phyloP scores from a whole-genome alignment of 2,797 vertebrate species.

The Anguilla megastoma region DNA sequence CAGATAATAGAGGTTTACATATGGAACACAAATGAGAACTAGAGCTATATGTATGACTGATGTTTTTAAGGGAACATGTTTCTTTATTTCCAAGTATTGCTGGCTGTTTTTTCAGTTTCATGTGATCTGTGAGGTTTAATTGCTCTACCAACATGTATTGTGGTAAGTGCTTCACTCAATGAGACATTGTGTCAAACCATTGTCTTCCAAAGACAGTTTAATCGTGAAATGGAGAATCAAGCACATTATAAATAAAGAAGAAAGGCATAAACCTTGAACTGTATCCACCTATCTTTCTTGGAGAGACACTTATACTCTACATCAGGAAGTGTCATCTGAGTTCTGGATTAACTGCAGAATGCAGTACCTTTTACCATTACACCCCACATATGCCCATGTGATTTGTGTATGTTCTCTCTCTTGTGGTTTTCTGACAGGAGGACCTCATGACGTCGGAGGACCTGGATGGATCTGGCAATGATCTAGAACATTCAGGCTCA shows the following conservation, averaged over 20 bases:
- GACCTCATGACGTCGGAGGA: slow-evolving; percentile 31
- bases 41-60: not conserved
- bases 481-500: slow-evolving; percentile 44
- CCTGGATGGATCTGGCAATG: slow-evolving; percentile 45
- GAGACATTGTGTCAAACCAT: not conserved
- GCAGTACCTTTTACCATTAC: not conserved
- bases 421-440: not conserved
- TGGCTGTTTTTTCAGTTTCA: not conserved
- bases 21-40: not conserved
- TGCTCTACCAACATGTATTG: not conserved
- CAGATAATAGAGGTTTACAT: not conserved
- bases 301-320: not conserved
- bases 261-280: not conserved
- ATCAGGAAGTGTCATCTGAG: not conserved
- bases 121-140: not conserved
- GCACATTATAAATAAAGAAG: not conserved
- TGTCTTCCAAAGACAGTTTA: not conserved
- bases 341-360: not conserved
- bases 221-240: not conserved
- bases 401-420: not conserved
- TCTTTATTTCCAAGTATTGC: not conserved
- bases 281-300: not conserved
- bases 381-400: not conserved
- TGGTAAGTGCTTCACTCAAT: too few relatives aligned
- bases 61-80: not conserved